These are phyloP conservation scores for Forficula auricularia DNA, from an alignment of 1,140 invertebrate species.

Conservation along the genomic window DNA sequence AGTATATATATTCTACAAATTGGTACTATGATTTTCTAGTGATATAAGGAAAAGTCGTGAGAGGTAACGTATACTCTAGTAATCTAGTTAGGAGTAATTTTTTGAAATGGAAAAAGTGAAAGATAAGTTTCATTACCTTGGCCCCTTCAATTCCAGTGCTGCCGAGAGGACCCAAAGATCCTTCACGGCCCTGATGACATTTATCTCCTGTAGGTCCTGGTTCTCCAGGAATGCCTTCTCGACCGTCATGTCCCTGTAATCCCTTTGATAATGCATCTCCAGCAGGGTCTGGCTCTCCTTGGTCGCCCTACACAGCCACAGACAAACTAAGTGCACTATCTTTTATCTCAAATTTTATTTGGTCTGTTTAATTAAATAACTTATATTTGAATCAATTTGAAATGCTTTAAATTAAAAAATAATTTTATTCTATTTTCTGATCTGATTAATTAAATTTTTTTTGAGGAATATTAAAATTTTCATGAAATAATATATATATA, in stretches of 20 bases:
- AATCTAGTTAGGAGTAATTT: too few species aligned
- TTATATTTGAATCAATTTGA: too few species aligned
- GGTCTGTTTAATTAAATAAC: too few species aligned
- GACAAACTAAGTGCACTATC: background rate
- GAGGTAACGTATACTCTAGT: too few species aligned
- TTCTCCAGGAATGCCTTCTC: conserved; percentile 53
- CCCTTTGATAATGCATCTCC: conserved; percentile 63
- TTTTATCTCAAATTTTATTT: too few species aligned
- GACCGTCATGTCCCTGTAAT: conserved; percentile 62
- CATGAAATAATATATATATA: too few species aligned
- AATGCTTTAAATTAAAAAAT: too few species aligned
- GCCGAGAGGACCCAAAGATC: conserved; percentile 26
- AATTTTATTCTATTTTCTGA: background rate
- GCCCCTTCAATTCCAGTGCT: conserved; percentile 47
- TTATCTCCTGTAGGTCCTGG: conserved; percentile 44
- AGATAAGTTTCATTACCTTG: conserved; percentile 25
- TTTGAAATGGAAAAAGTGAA: too few species aligned
- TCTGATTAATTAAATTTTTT: background rate
- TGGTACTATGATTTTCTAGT: too few species aligned
- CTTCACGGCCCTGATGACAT: conserved; percentile 30
- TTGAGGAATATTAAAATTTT: too few species aligned
- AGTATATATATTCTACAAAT: too few species aligned
- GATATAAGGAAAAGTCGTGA: too few species aligned
- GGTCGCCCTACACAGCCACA: conserved; percentile 59
- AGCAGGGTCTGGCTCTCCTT: conserved; percentile 72